These are phyloP conservation scores for Phaethon lepturus DNA, from an alignment of 2,113 vertebrate species.

Conservation along the genomic window DNA sequence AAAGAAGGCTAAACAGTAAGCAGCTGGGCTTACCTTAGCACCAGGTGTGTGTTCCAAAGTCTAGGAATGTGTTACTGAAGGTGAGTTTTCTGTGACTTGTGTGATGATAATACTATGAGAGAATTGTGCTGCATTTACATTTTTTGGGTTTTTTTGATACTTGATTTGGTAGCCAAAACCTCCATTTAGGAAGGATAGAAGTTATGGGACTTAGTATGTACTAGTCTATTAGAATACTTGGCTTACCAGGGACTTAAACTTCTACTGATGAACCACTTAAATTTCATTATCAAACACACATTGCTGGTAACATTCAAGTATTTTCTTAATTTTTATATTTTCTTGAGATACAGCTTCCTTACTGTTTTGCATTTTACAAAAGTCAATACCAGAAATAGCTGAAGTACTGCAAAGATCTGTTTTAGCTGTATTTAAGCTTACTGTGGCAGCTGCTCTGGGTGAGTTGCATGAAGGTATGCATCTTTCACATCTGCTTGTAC, in stretches of 20 bases:
- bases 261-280: background rate
- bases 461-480: background rate
- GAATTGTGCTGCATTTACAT: background rate
- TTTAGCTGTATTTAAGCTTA: background rate
- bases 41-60: background rate
- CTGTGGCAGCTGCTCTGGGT: background rate
- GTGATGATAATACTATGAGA: background rate
- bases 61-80: background rate
- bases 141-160: background rate
- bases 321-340: background rate
- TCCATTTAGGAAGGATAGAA: background rate
- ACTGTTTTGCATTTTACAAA: background rate
- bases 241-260: background rate
- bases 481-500: background rate
- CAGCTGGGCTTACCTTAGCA: background rate
- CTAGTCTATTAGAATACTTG: background rate
- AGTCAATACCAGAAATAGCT: background rate
- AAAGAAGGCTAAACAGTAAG: background rate
- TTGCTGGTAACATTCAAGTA: background rate
- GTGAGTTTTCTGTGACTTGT: background rate
- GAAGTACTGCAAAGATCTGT: background rate
- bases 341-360: background rate
- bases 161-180: background rate
- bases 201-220: accelerated
- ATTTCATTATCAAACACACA: accelerated